A percentile compares a stretch with the other conserved stretches of the same genome.
Conservation (phyloP, 2,113 vertebrate genomes). For the Cochlearius cochlearius region DNA sequence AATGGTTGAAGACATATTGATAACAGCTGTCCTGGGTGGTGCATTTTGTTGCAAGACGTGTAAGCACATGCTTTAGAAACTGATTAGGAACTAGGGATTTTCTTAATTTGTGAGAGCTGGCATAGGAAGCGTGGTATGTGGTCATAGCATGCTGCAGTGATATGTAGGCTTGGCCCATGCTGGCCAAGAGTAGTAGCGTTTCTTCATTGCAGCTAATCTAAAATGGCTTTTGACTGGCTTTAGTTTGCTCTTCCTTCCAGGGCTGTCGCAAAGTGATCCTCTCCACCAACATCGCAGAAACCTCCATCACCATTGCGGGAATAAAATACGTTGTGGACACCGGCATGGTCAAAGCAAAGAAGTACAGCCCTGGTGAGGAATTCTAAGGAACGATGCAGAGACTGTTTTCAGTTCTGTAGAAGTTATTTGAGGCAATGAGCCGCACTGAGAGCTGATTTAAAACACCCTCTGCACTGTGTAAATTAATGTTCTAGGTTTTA, state of each 20-base stretch:
- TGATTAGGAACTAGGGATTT: background rate
- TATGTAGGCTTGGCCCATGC: background rate
- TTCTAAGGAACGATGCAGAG: background rate
- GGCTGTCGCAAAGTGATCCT: constrained; percentile 94
- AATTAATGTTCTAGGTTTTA: background rate
- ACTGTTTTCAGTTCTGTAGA: background rate
- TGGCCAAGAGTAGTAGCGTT: background rate
- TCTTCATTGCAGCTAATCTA: background rate
- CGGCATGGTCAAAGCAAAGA: constrained; percentile 98
- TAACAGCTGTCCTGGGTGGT: background rate
- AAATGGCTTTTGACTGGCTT: background rate
- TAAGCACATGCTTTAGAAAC: background rate
- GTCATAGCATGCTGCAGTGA: background rate
- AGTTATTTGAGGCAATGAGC: background rate
- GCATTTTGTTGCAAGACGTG: background rate
- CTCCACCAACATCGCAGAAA: constrained; percentile 97
- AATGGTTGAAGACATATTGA: background rate
- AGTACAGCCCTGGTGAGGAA: constrained; percentile 89
- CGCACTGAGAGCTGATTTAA: background rate
- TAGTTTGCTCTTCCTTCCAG: constrained; percentile 65
- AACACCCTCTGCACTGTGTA: background rate
- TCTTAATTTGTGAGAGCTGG: background rate
- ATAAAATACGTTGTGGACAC: constrained; percentile 96
- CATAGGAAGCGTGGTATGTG: background rate
- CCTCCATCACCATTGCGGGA: constrained; percentile 93